Evolutionary conservation across 2,888 invertebrate species (phyloP), one percentile per base, ranked within the genome.

Genomic region (Nomada hirtipes): DNA sequence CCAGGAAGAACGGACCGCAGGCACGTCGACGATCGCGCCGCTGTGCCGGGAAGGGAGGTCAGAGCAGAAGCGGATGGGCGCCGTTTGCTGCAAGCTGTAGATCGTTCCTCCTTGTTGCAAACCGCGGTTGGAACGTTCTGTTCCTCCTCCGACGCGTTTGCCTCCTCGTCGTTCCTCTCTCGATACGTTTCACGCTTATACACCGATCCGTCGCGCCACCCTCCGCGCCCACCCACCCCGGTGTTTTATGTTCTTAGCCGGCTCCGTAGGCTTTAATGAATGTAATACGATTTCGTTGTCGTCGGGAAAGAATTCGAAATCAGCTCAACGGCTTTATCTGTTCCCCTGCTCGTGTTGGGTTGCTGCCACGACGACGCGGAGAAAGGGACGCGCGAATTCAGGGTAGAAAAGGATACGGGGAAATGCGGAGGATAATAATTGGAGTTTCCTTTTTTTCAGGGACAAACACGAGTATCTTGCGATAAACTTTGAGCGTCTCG

Each of bases 241-340:
- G 64, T 81, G 81, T 75, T 70, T 82, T 59, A 76, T 59, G 71
- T 71, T 63, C 76, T 71, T 52, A 82, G 75, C 47, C 76, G 50
- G 36, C 59, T 73, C 36, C 60, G 68, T 70, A 77, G 78, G 61
- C 78, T 78, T 83, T 83, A 83, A 83, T 68, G 83, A 83, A 83
- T 71, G 78, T 83, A 83, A 83, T 83, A 83, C 83, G 83, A 83
- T 83, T 83, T 78, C 77, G 74, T 78, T 74, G 82, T 63, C 57
- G 69, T 36, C 60, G n/a, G 64, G 72, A 73, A 79, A 85, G 83
- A 83, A 83, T 83, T 83, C 83, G 72, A 83, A 83, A 83, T 83
- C 79, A 83, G 83, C 83, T 83, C 75, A 68, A 68, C 72, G 71
- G 69, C 78, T 76, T 83, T 83, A 73, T 75, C 70, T 18, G 53